These are phyloP conservation scores for Prionchulus punctatus DNA, from an alignment of 2,888 invertebrate species.

Conservation along the genomic window DNA sequence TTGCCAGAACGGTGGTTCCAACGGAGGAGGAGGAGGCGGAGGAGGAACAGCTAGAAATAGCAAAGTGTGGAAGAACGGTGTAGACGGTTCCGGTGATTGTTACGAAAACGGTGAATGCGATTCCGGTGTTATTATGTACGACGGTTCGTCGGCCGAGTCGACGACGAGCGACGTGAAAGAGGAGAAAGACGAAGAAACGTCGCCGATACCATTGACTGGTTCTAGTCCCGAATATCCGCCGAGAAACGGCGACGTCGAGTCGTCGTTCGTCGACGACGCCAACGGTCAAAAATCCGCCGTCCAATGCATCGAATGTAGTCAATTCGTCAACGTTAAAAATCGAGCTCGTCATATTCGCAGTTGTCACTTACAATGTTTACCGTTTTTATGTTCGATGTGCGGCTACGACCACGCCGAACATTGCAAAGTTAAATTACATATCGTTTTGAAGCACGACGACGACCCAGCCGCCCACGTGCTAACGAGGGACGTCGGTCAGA, in stretches of 20 bases:
- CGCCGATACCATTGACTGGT: too few relatives aligned
- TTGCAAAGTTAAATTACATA: constrained; percentile 13
- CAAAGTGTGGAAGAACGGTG: too few relatives aligned
- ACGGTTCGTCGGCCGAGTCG: background rate
- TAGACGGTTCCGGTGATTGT: too few relatives aligned
- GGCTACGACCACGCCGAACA: constrained; percentile 11
- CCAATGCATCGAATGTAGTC: constrained; percentile 17
- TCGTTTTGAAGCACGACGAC: constrained; percentile 13
- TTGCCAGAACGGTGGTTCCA: constrained; percentile 12
- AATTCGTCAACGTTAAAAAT: constrained; percentile 12
- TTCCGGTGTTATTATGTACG: too few relatives aligned
- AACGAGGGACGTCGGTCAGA: constrained; percentile 2
- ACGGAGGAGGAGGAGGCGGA: background rate
- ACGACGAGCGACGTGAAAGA: background rate
- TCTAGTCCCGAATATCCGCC: background rate
- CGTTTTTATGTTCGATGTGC: constrained; percentile 15
- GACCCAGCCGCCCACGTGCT: constrained; percentile 9
- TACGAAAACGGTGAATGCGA: too few relatives aligned
- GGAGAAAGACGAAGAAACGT: background rate
- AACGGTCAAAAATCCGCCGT: too few relatives aligned
- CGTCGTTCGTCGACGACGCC: too few relatives aligned
- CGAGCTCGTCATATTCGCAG: constrained; percentile 14
- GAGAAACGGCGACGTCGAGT: background rate
- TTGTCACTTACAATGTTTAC: constrained; percentile 11
- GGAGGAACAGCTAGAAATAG: background rate